phyloP scores from a whole-genome alignment of 2,797 vertebrate species.

The Taeniopygia guttata region DNA sequence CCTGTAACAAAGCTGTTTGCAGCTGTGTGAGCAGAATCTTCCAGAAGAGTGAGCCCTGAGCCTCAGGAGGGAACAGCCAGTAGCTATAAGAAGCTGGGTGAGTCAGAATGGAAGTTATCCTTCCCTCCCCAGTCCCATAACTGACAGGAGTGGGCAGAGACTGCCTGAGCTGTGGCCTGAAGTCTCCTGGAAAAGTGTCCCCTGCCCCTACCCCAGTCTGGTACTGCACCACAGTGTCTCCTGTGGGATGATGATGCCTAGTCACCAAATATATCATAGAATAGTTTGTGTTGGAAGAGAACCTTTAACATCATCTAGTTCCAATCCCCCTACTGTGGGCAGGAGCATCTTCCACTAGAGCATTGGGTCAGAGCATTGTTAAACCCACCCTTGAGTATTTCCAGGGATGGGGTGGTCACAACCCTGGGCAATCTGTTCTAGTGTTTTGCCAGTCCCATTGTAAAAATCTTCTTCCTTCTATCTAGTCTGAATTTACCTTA shows the following conservation, averaged over 20 bases:
- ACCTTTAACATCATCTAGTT: neutral
- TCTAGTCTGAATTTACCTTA: neutral
- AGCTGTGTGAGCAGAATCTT: neutral
- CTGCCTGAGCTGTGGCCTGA: neutral
- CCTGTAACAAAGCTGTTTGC: neutral
- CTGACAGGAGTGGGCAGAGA: neutral
- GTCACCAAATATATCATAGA: neutral
- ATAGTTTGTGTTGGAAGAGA: neutral
- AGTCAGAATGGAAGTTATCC: neutral
- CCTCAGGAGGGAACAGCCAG: neutral
- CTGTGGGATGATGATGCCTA: neutral
- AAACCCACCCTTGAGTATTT: neutral
- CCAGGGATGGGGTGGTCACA: neutral
- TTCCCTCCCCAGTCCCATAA: neutral
- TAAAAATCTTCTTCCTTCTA: neutral
- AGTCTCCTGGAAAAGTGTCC: neutral
- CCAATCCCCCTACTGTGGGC: neutral
- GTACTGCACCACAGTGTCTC: rapidly evolving
- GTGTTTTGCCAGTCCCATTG: neutral
- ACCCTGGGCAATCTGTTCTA: neutral
- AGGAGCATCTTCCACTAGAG: neutral
- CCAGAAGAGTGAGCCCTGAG: neutral
- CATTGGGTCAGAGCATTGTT: neutral
- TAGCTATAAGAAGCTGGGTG: rapidly evolving
- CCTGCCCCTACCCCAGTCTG: neutral